phyloP scores from a whole-genome alignment of 35 echinoderm and acorn worm genomes.

The Diadema setosum region DNA sequence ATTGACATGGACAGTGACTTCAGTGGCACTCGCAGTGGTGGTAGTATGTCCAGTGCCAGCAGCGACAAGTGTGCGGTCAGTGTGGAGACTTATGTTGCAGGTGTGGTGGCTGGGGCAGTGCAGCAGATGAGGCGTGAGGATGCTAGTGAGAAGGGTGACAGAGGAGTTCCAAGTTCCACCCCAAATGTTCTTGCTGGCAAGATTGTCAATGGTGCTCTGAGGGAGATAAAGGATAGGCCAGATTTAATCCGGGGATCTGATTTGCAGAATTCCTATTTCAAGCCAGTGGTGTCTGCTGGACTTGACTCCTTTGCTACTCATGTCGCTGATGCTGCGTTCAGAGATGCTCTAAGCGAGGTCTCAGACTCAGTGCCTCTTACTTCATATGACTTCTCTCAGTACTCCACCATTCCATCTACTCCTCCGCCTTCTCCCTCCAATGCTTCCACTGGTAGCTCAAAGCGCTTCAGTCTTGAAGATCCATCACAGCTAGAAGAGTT shows the following conservation, averaged over 20 bases:
- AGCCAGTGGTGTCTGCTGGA: background rate
- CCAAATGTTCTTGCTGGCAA: background rate
- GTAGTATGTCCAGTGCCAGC: background rate
- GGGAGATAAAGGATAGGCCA: background rate
- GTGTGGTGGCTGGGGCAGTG: background rate
- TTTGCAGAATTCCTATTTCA: background rate
- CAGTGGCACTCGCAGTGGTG: background rate
- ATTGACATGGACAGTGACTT: conserved; percentile 40
- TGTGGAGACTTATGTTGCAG: background rate
- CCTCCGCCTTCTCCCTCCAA: conserved; percentile 8
- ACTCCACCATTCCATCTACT: conserved; percentile 4
- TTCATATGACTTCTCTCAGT: background rate
- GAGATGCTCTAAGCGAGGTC: background rate
- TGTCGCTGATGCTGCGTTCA: background rate
- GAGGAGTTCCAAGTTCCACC: background rate
- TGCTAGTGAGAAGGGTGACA: background rate
- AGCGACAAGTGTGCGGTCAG: background rate
- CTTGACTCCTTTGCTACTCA: background rate
- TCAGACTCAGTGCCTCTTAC: background rate
- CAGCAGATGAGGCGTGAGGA: background rate
- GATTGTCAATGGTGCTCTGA: background rate
- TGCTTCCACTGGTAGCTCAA: conserved; percentile 8
- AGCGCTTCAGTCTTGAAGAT: conserved; percentile 3
- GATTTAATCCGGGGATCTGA: background rate
- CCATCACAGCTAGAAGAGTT: conserved; percentile 1